These are phyloP conservation scores for Mactromeris polynyma DNA, from an alignment of 2,888 invertebrate species.

Conservation along the genomic window DNA sequence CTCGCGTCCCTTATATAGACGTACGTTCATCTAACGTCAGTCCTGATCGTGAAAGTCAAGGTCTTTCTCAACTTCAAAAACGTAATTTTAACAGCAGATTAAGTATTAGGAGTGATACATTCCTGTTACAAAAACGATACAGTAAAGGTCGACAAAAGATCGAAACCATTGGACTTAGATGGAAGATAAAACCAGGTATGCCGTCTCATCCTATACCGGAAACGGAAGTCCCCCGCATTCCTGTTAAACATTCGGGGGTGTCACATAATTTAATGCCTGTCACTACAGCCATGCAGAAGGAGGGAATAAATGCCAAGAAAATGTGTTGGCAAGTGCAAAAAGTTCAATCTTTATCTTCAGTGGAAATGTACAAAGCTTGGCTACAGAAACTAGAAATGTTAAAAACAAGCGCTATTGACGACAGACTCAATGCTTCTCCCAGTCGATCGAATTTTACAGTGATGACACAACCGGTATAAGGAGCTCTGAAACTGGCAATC, in stretches of 20 bases:
- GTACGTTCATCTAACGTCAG: conserved; percentile 32
- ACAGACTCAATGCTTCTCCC: conserved; percentile 7
- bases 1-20: conserved; percentile 12
- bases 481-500: no score
- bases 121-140: conserved; percentile 38
- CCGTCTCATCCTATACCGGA: conserved; percentile 11
- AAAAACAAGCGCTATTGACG: conserved; percentile 48
- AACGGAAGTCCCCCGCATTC: conserved; percentile 21
- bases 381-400: conserved; percentile 70
- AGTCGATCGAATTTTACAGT: conserved; percentile 35
- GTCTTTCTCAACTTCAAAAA: neutral
- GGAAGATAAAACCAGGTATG: conserved; percentile 64
- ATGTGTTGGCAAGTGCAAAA: conserved; percentile 71
- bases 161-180: conserved; percentile 73
- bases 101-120: conserved; percentile 59
- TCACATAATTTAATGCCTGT: conserved; percentile 73
- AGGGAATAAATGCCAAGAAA: conserved; percentile 68
- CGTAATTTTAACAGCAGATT: conserved; percentile 44
- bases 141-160: conserved; percentile 64
- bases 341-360: conserved; percentile 55
- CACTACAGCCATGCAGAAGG: conserved; percentile 67
- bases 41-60: conserved; percentile 7
- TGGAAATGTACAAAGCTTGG: conserved; percentile 70
- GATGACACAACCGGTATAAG: conserved; percentile 36
- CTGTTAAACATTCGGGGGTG: conserved; percentile 17